Evolutionary conservation across 2,113 vertebrate genomes (phyloP).

Genomic region (Origma solitaria): DNA sequence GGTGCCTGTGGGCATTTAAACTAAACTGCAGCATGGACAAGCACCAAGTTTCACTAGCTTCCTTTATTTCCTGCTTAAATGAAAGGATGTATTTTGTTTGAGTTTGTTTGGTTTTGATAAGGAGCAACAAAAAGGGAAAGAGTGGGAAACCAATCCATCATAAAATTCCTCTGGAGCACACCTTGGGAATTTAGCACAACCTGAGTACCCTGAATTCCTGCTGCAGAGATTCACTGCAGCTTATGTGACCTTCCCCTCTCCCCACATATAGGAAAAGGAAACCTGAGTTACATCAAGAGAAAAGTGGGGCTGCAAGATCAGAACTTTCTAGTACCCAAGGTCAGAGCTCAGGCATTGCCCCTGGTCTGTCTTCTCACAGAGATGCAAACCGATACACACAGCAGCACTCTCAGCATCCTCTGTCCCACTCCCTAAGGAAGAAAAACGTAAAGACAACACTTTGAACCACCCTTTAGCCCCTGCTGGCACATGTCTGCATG

Average conservation of each 20-base stretch:
- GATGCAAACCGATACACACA: background rate
- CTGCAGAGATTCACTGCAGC: background rate
- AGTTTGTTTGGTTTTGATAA: background rate
- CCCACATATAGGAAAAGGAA: background rate
- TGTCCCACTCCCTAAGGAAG: background rate
- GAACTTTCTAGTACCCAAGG: background rate
- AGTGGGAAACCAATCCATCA: background rate
- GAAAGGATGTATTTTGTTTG: background rate
- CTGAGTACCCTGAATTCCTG: background rate
- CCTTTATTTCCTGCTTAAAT: background rate
- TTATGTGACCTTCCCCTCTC: background rate
- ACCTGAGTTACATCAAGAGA: background rate
- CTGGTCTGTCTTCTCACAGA: background rate
- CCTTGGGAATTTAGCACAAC: background rate
- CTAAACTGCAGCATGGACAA: background rate
- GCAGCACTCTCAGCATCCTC: accelerated
- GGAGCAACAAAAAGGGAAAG: background rate
- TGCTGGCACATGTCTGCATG: background rate
- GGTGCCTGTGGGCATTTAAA: background rate
- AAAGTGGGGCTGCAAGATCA: background rate
- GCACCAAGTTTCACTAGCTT: background rate
- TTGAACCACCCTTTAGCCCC: background rate
- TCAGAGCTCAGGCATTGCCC: background rate
- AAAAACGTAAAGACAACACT: background rate
- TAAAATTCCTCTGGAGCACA: background rate